These are phyloP conservation scores for Hylia prasina DNA, from an alignment of 2,113 vertebrate genomes.

Conservation along the genomic window DNA sequence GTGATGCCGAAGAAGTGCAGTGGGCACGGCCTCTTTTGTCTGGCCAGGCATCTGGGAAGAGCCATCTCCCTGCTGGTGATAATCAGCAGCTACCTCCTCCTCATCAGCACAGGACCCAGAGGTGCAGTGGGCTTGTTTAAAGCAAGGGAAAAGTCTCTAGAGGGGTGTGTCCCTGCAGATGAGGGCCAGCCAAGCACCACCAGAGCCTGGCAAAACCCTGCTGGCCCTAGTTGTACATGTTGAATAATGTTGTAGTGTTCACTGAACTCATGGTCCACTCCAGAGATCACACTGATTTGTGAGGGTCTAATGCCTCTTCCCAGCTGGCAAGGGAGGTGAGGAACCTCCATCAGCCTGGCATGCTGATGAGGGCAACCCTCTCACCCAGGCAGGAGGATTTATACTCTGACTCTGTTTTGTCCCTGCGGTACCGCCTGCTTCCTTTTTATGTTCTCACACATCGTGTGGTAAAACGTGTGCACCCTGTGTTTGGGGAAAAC, in stretches of 20 bases:
- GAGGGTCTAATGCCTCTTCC: not conserved
- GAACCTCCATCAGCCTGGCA: not conserved
- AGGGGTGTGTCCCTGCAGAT: not conserved
- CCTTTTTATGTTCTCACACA: constrained; percentile 27
- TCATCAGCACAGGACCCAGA: not conserved
- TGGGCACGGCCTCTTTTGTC: not conserved
- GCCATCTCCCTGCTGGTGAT: not conserved
- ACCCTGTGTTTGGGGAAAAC: constrained; percentile 22
- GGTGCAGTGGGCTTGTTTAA: not conserved
- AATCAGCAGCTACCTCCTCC: not conserved
- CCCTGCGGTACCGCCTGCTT: not conserved
- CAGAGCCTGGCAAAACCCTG: not conserved
- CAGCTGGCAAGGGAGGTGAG: accelerated
- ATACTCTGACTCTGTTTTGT: not conserved
- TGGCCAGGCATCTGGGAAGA: not conserved
- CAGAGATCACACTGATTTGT: accelerated
- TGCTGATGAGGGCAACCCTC: not conserved
- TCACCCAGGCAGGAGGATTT: not conserved
- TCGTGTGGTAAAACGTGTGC: not conserved
- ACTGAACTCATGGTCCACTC: accelerated
- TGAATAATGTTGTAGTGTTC: not conserved
- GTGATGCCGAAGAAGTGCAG: not conserved
- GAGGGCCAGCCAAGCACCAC: not conserved
- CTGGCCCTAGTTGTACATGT: not conserved
- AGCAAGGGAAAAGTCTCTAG: not conserved